Evolutionary conservation across 2,888 invertebrate species (phyloP).

Genomic region (Mesorhabditis spiculigera): DNA sequence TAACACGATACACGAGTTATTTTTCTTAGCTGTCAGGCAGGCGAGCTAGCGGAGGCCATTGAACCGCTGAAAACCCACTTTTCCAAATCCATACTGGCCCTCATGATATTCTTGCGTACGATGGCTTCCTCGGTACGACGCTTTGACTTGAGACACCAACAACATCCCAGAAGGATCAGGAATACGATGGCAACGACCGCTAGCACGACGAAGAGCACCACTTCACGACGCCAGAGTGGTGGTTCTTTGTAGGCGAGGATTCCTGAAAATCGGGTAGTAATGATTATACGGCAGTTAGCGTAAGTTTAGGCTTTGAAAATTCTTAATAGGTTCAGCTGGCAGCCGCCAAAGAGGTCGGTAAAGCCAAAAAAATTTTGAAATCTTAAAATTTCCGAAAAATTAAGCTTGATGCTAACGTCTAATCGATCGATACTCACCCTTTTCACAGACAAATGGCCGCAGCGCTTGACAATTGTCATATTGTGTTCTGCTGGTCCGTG

Average conservation of each 20-base stretch:
- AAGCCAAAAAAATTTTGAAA: too few species aligned
- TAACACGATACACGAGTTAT: too few species aligned
- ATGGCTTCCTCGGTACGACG: slow-evolving; percentile 26
- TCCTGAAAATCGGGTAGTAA: too few species aligned
- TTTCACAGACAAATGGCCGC: slow-evolving; percentile 91
- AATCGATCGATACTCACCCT: slow-evolving; percentile 66
- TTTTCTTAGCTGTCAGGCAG: too few species aligned
- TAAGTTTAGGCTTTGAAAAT: too few species aligned
- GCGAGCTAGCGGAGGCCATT: too few species aligned
- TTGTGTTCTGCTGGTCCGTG: slow-evolving; percentile 74
- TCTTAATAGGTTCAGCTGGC: too few species aligned
- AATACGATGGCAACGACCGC: slow-evolving; percentile 68
- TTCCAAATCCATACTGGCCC: slow-evolving; percentile 37
- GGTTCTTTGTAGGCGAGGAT: slow-evolving; percentile 55
- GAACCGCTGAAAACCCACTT: too few species aligned
- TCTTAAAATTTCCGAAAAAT: too few species aligned
- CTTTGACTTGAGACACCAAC: slow-evolving; percentile 89
- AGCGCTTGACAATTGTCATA: slow-evolving; percentile 77
- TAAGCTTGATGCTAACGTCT: too few species aligned
- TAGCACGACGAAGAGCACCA: slow-evolving; percentile 55
- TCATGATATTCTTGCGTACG: slow-evolving; percentile 32
- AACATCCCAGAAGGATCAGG: slow-evolving; percentile 69
- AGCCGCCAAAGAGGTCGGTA: too few species aligned
- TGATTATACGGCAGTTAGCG: too few species aligned
- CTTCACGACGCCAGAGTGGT: slow-evolving; percentile 50